phyloP scores from a whole-genome alignment of 2,113 vertebrate species.

The Polypterus bichir region DNA sequence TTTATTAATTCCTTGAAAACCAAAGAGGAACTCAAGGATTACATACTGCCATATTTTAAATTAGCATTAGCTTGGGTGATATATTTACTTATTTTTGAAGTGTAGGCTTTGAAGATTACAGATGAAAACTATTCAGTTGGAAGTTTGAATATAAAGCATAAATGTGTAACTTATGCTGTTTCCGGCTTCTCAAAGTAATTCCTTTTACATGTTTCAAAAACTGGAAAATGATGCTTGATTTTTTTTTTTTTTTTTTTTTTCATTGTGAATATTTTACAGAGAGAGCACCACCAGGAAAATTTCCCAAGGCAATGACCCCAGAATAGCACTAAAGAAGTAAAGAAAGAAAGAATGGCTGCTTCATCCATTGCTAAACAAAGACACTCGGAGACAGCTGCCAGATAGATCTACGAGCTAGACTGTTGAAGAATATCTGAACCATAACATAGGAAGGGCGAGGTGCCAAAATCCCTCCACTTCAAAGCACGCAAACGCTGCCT shows the following conservation, averaged over 20 bases:
- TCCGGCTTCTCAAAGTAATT: constrained; percentile 7
- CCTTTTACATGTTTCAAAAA: neutral
- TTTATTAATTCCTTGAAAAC: too few relatives aligned
- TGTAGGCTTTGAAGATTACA: too few relatives aligned
- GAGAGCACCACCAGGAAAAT: constrained; percentile 6
- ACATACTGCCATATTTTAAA: too few relatives aligned
- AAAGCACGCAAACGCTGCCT: constrained; percentile 30
- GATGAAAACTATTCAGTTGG: too few relatives aligned
- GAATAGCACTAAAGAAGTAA: constrained; percentile 8
- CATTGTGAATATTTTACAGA: neutral
- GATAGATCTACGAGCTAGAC: constrained; percentile 21
- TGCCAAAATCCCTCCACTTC: constrained; percentile 34
- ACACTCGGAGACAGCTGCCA: constrained; percentile 36
- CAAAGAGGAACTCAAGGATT: too few relatives aligned
- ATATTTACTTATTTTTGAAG: too few relatives aligned
- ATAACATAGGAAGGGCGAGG: constrained; percentile 29
- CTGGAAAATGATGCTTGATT: neutral
- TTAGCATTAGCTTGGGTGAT: too few relatives aligned
- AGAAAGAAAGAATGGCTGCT: constrained; percentile 9
- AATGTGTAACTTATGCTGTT: accelerated
- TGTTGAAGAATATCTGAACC: constrained; percentile 24
- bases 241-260: too few relatives aligned
- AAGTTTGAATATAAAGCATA: neutral
- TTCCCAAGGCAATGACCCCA: constrained; percentile 6
- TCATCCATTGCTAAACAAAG: constrained; percentile 33